Base-by-base conservation (phyloP, 2,888 invertebrate species). In the Epistrophe eligans region DNA sequence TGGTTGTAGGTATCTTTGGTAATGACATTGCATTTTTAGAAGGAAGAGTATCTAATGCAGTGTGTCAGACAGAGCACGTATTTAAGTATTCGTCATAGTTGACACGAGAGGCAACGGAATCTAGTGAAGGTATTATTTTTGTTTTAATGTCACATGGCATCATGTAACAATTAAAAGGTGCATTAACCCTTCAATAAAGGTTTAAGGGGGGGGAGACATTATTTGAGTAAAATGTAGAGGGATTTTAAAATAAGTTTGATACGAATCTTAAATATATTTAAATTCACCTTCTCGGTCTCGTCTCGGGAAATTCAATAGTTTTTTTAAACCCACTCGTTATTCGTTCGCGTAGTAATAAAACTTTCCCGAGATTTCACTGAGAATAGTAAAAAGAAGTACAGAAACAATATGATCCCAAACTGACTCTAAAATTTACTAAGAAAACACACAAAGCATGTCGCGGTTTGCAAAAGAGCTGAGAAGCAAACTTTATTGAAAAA, bases 21-120 rank as follows among this genome's bases (percentile, higher is more conserved):
- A 79, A 74, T 84, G 83, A 79, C 50, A 84, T 43, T 74, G 79
- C 79, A 84, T 84, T 79, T n/a, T 70, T 19, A 67, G 11, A 32
- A 19, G 35, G 76, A 52, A 70, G 45, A 60, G 19, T 24, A 19
- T 43, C 11, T 35, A 8, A 45, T 28, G 28, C 62, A 76, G 32
- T 76, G 52, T 76, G 60, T 70, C 60, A 58, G 73, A 43, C 35
- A 38, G 19, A 38, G 48, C 28, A 55, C 45, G 19, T 19, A 32
- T 13, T 38, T 35, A 10, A n/a, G 7, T 45, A 10, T 64, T 32
- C 8, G 19, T 70, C 15, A 28, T 43, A 28, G 50, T 48, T 66
- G 70, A 60, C 13, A 58, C 60, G 66, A 74, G 66, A 76, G 45
- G 64, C 58, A 80, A 71, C 40, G 74, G 79, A 84, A 76, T 76